These are phyloP conservation scores for Pegoplata infirma DNA, from an alignment of 2,888 invertebrate genomes.

Conservation along the genomic window DNA sequence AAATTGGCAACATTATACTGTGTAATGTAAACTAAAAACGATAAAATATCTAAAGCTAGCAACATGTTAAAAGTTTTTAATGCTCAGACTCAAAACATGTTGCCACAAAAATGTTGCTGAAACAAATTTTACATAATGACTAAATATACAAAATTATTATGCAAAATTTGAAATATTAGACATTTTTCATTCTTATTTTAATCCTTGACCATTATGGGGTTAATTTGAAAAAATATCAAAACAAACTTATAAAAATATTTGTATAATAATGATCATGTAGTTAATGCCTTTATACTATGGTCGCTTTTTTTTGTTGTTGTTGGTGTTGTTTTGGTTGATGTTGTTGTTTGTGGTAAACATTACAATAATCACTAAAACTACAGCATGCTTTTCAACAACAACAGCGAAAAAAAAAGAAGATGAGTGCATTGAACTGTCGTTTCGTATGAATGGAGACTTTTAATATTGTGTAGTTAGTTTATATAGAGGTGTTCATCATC, in stretches of 20 bases:
- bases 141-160: too few relatives aligned
- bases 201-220: too few relatives aligned
- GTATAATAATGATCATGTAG: background rate
- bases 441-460: constrained; percentile 39
- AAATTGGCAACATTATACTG: too few relatives aligned
- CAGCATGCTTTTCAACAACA: constrained; percentile 21
- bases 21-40: too few relatives aligned
- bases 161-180: too few relatives aligned
- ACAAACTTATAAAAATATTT: background rate
- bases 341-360: constrained; percentile 38
- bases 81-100: too few relatives aligned
- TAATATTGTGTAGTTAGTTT: background rate
- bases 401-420: background rate
- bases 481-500: constrained; percentile 41
- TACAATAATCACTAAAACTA: constrained; percentile 48
- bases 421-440: constrained; percentile 58
- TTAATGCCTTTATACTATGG: background rate
- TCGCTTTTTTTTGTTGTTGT: constrained; percentile 2
- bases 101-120: too few relatives aligned
- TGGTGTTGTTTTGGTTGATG: constrained; percentile 14
- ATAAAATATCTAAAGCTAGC: too few relatives aligned
- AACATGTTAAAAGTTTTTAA: too few relatives aligned
- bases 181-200: too few relatives aligned
- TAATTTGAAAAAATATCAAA: background rate
- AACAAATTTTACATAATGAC: too few relatives aligned